Evolutionary conservation across 2,113 vertebrate genomes (phyloP).

Genomic region (Suncus etruscus): DNA sequence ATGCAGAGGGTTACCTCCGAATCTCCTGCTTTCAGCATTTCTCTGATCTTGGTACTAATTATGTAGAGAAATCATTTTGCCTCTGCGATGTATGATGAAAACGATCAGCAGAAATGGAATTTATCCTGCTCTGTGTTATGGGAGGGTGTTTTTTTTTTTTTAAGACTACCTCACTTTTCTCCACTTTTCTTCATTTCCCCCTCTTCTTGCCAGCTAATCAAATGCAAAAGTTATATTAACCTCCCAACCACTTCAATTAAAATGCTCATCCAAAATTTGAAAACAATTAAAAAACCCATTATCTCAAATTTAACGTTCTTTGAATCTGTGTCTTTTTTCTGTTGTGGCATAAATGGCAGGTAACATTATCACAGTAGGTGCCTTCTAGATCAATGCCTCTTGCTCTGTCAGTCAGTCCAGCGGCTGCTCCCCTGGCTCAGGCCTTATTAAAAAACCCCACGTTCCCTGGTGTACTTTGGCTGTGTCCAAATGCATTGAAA

Average conservation of each 20-base stretch:
- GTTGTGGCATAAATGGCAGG: neutral
- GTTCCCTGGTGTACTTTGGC: constrained; percentile 78
- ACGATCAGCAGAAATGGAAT: constrained; percentile 61
- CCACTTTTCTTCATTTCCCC: constrained; percentile 61
- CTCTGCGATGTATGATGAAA: constrained; percentile 70
- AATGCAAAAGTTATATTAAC: constrained; percentile 68
- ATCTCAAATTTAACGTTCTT: constrained; percentile 64
- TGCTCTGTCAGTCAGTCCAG: neutral
- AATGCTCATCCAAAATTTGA: constrained; percentile 79
- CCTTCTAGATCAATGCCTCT: constrained; percentile 25
- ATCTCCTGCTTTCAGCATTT: constrained; percentile 17
- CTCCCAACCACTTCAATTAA: constrained; percentile 75
- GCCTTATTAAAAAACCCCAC: constrained; percentile 80
- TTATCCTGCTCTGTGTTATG: constrained; percentile 4
- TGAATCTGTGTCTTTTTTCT: constrained; percentile 66
- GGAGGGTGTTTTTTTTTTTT: constrained; percentile 4
- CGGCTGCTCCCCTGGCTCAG: neutral
- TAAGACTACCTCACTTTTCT: neutral
- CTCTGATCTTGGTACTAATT: constrained; percentile 82
- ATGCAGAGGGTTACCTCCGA: constrained; percentile 61
- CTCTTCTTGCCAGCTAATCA: constrained; percentile 76
- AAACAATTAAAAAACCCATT: constrained; percentile 81
- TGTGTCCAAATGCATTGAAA: constrained; percentile 79
- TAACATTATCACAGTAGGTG: constrained; percentile 68
- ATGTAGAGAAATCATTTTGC: constrained; percentile 79